Evolutionary conservation across 2,888 invertebrate species (phyloP), one percentile per base, ranked within the genome.

Genomic region (Malacosoma neustria): DNA sequence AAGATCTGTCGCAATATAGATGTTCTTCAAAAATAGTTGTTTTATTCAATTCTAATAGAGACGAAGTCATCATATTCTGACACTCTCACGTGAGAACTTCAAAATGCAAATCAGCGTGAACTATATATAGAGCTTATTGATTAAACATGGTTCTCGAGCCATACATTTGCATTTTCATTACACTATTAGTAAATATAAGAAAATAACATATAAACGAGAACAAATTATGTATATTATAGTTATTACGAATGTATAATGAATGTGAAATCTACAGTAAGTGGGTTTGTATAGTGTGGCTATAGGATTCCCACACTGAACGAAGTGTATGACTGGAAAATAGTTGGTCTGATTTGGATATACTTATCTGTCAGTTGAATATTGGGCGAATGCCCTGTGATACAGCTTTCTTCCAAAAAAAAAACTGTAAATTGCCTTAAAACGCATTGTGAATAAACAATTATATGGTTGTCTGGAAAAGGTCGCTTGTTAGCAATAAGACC

Each of bases 141-240:
- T 81, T 77, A 80, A 64, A 63, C 63, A 75, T 73, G 73, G 64
- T 72, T 75, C 71, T 76, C 72, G 71, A 63, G 74, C 73, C 79
- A 82, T 81, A 77, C 75, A 80, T 82, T 64, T 77, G 45, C 68
- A 74, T 73, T 59, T 60, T 67, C 59, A 72, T n/a, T n/a, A 65
- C 65, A 72, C 61, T 61, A 54, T 54, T 50, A 47, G 39, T 30
- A 14, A 13, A 22, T 9, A 22, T 22, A 7, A 22, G 5, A 22
- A 22, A 22, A 22, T 22, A 22, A 9, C 22, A 22, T 9, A 2
- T 22, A 22, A 9, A 22, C 9, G 22, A 7, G 22, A n/a, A n/a
- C n/a, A n/a, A n/a, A n/a, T n/a, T n/a, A n/a, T n/a, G n/a, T n/a
- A n/a, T n/a, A n/a, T n/a, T n/a, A n/a, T n/a, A n/a, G n/a, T n/a